Evolutionary conservation across 2,113 vertebrate species (phyloP), one percentile per base, ranked within the genome.

Genomic region (Saguinus midas): DNA sequence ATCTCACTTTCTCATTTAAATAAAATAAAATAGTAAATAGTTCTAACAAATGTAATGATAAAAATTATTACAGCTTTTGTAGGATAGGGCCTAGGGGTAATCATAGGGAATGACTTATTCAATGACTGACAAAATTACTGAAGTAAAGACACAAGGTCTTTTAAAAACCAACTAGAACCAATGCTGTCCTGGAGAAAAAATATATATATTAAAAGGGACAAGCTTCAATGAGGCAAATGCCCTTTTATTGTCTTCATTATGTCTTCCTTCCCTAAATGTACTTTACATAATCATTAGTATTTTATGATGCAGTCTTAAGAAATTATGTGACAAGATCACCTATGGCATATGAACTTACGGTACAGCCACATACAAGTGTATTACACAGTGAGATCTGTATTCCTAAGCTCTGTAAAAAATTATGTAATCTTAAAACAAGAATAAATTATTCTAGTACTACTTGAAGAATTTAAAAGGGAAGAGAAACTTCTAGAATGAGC

Each of bases 161-260:
- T 97, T 72, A 81, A 76, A 97, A 97, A 90, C 1, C 81, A 96
- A 84, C 95, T 96, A 89, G 1, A 35, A 92, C 89, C 58, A 95
- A 27, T 88, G 87, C 10, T 75, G 13, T 79, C 73, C 25, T 90
- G 68, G 48, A 50, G 27, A 13, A 14, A 32, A 3, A n/a, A 68
- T 48, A 0, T 16, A 40, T 87, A 12, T 87, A 7, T 76, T 94
- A 32, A 92, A 94, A 96, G 20, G 40, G 35, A 88, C 10, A 97
- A 97, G 23, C 7, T 55, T 96, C 68, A 23, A 6, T 94, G 70
- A 94, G n/a, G 6, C 37, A n/a, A 84, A 43, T 72, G 20, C 40
- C 55, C 43, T 94, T 89, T 96, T 81, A 61, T 93, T 91, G 75
- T 92, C 57, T 17, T 35, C 75, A 40, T 16, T 5, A 3, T 32